phyloP scores from a whole-genome alignment of 2,113 vertebrate species.

The Onychostruthus taczanowskii region DNA sequence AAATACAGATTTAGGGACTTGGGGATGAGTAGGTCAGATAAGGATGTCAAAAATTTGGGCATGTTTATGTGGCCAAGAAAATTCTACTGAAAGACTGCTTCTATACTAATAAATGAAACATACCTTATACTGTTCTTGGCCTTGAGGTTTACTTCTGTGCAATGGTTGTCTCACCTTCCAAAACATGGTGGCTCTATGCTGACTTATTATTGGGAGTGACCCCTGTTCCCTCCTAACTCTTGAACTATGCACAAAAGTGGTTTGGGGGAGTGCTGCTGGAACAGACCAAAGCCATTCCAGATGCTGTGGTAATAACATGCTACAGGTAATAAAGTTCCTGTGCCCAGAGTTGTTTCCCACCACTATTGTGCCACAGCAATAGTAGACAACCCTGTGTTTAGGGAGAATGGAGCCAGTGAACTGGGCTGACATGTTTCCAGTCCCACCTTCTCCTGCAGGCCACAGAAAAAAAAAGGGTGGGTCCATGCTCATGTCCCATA shows the following conservation, averaged over 20 bases:
- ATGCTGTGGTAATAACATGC: background rate
- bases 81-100: background rate
- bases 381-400: background rate
- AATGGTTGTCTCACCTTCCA: background rate
- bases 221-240: background rate
- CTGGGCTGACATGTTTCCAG: background rate
- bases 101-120: background rate
- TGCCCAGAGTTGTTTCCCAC: background rate
- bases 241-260: background rate
- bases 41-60: background rate
- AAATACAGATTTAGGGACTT: background rate
- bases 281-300: background rate
- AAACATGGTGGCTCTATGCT: background rate
- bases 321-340: background rate
- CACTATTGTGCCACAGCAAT: background rate
- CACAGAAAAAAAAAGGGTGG: background rate
- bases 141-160: background rate
- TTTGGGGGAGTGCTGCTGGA: background rate
- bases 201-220: background rate
- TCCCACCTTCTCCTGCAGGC: background rate
- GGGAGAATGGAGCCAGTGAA: background rate
- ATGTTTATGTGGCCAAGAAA: background rate
- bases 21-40: background rate
- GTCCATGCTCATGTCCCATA: rapidly evolving
- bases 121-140: background rate